Evolutionary conservation across 2,888 invertebrate species (phyloP), one percentile per base, ranked within the genome.

Genomic region (Drosophila neutralis): DNA sequence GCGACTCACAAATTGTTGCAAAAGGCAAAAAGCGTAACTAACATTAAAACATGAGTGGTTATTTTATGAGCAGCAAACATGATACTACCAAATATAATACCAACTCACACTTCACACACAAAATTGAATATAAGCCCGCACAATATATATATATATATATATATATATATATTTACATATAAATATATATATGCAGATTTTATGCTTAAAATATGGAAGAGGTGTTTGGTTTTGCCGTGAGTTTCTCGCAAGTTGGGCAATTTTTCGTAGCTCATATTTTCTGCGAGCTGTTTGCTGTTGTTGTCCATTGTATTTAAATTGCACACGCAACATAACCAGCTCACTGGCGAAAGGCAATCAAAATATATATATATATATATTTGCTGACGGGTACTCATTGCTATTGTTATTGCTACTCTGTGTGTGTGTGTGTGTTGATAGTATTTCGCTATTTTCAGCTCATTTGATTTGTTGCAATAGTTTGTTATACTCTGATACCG

Each of bases 11-110:
- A 61, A 69, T 56, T 51, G 40, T 21, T 73, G 66, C 40, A 10
- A 51, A 57, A 54, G 36, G 13, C 38, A 49, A 53, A 59, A 36
- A 49, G 29, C 36, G 10, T 68, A 62, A 45, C 59, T 15, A 45
- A 45, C 45, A 45, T 45, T 24, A 24, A 24, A 45, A 45, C 59
- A 62, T 58, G 51, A 69, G 68, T 57, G 58, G 70, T 70, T 64
- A 51, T 78, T 70, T 82, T 73, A 82, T 69, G 74, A 52, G 72
- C 71, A 60, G 53, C 69, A 62, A 73, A 75, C 73, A 71, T 73
- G 87, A 77, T 63, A 82, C 57, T 8, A 8, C 24, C 53, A 40
- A 49, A 62, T 54, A 40, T n/a, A 36, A 52, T 15, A 33, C 35
- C 59, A 27, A 33, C 45, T 11, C 13, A 21, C n/a, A 36, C n/a